These are phyloP conservation scores for Lepidurus couesii DNA, from an alignment of 1,140 invertebrate genomes.

Conservation along the genomic window DNA sequence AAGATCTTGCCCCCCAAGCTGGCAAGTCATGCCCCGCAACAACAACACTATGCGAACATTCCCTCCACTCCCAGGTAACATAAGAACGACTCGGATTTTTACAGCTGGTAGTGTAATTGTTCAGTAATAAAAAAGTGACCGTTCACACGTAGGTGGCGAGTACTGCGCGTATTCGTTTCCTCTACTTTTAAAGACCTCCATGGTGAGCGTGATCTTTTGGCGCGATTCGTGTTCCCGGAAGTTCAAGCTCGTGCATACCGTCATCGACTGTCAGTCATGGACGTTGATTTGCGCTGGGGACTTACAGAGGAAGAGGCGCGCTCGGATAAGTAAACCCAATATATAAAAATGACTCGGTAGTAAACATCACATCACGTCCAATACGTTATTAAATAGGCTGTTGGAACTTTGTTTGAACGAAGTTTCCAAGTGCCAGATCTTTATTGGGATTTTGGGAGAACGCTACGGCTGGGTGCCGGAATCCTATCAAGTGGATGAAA, in stretches of 20 bases:
- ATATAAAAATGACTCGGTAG: neutral
- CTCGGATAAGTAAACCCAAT: constrained; percentile 41
- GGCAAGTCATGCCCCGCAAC: neutral
- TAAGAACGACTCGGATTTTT: neutral
- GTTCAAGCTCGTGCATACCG: constrained; percentile 38
- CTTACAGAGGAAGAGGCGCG: constrained; percentile 46
- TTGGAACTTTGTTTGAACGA: constrained; percentile 47
- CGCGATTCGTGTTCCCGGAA: constrained; percentile 48
- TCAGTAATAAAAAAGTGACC: neutral
- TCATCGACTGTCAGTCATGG: constrained; percentile 42
- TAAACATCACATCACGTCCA: neutral
- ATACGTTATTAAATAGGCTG: constrained; percentile 35
- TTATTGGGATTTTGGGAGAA: constrained; percentile 48
- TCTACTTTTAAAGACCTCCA: constrained; percentile 52
- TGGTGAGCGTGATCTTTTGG: constrained; percentile 48
- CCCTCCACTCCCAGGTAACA: neutral
- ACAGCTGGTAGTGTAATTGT: neutral
- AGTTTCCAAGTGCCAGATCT: constrained; percentile 46
- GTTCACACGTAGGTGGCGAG: constrained; percentile 44
- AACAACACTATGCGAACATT: neutral
- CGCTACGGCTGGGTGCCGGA: constrained; percentile 42
- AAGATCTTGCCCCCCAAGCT: constrained; percentile 38
- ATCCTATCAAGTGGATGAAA: constrained; percentile 39
- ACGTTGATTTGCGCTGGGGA: constrained; percentile 51
- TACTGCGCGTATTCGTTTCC: constrained; percentile 49